A percentile compares a stretch with the other conserved stretches of the same genome.
These are phyloP conservation scores for Phaenicophaeus curvirostris DNA, from an alignment of 2,797 vertebrate species.

Conservation along the genomic window DNA sequence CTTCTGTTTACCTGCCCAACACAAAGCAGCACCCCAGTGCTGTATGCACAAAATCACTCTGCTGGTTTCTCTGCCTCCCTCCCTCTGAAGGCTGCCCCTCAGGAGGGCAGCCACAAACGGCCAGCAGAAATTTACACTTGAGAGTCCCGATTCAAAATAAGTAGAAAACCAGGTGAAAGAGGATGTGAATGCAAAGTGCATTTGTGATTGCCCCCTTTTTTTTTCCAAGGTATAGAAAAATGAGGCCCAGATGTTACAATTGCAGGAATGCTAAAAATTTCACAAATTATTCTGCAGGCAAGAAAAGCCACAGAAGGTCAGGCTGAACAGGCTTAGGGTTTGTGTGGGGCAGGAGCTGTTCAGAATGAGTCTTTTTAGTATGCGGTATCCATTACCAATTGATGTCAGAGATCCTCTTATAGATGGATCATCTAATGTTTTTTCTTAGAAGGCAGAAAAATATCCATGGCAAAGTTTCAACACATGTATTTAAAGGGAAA, in stretches of 20 bases:
- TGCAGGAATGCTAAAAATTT: slow-evolving; percentile 72
- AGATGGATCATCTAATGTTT: not conserved
- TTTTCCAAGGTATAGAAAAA: slow-evolving; percentile 45
- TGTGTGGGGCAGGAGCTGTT: not conserved
- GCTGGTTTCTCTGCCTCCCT: not conserved
- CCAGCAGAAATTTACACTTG: not conserved
- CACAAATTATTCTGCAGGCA: slow-evolving; percentile 61
- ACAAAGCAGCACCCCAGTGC: not conserved
- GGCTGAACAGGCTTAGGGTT: slow-evolving; percentile 15
- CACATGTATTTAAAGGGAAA: not conserved
- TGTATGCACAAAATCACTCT: not conserved
- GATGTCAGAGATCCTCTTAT: slow-evolving; percentile 26
- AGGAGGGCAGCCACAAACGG: not conserved
- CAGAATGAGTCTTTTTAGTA: slow-evolving; percentile 30
- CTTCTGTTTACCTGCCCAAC: not conserved
- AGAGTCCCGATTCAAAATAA: slow-evolving; percentile 43
- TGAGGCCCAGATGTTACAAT: slow-evolving; percentile 65
- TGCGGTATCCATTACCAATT: slow-evolving; percentile 26
- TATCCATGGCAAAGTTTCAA: not conserved
- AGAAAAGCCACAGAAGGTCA: slow-evolving; percentile 54
- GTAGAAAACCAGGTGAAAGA: not conserved
- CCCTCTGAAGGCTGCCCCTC: not conserved
- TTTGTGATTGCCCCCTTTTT: not conserved
- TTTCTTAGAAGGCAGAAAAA: slow-evolving; percentile 4
- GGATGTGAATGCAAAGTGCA: not conserved